Base-by-base conservation (phyloP, 2,888 invertebrate species). In the Ischnura elegans region DNA sequence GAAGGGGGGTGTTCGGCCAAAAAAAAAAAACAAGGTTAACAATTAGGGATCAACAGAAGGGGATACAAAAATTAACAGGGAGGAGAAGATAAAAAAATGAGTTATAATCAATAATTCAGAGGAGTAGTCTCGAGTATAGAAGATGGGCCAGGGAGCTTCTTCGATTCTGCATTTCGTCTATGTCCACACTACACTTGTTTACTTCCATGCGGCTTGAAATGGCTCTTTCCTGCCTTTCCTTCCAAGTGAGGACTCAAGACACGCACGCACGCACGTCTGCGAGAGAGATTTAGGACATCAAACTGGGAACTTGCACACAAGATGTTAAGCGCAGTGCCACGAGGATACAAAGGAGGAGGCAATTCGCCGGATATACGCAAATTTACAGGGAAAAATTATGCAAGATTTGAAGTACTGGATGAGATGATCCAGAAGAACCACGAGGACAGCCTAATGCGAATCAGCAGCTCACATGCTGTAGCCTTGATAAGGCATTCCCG, bases 401-500 rank as follows among this genome's bases (percentile, higher is more conserved):
- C 51, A 76, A n/a, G 76, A 76, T 76, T 55, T 47, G 55, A 90
- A 55, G 87, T 51, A 87, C 42, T 42, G 51, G 87, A 42, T 90
- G 90, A 61, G 90, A 90, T 42, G 55, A 90, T 42, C 90, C 55
- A 55, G n/a, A 13, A 43, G 25, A 43, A 66, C 25, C 51, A 61
- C 61, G 61, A 61, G 36, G 43, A 87, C 76, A 76, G 36, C 87
- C 90, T 90, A 90, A 10, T 21, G 8, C 21, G 45, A 86, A 86
- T 10, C 36, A 47, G n/a, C 13, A 51, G 61, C 87, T 94, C 95
- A 97, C 97, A 97, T 97, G 95, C 97, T 97, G 95, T 97, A 97
- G 94, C 97, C 97, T 95, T 97, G 97, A 95, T 97, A 97, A 94
- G 96, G 97, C 96, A 96, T 97, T 94, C 96, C 95, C 93, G 95